Conservation (phyloP, 2,888 invertebrate species). For the Crocallis elinguaria region DNA sequence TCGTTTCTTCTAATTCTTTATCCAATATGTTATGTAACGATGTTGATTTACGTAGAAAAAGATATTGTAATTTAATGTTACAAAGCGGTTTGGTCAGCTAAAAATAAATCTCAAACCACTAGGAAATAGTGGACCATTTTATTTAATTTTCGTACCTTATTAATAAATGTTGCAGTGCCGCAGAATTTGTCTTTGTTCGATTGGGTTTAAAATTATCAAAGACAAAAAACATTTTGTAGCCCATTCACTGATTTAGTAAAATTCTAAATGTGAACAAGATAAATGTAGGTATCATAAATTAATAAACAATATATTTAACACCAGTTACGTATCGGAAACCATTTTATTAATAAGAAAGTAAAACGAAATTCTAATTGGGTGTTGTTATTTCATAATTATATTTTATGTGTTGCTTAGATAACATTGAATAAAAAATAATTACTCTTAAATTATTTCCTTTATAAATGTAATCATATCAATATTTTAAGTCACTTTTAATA, state of each 20-base stretch:
- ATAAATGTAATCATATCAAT: slow-evolving; percentile 71
- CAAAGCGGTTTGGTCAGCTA: background rate
- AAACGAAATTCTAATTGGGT: slow-evolving; percentile 12
- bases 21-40: background rate
- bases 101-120: background rate
- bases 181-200: no score
- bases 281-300: background rate
- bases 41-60: background rate
- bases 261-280: background rate
- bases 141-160: no score
- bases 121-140: background rate
- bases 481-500: slow-evolving; percentile 56
- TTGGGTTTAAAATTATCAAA: no score
- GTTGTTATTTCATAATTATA: slow-evolving; percentile 23
- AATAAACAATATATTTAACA: background rate
- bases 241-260: no score
- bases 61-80: background rate
- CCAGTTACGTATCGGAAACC: background rate
- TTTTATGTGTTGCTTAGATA: slow-evolving; percentile 13
- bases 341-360: background rate
- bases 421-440: slow-evolving; percentile 35
- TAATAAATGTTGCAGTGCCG: no score
- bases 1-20: slow-evolving; percentile 9
- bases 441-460: slow-evolving; percentile 41
- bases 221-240: no score